Evolutionary conservation across 2,888 invertebrate species (phyloP), one percentile per base, ranked within the genome.

Genomic region (Oligia latruncula): DNA sequence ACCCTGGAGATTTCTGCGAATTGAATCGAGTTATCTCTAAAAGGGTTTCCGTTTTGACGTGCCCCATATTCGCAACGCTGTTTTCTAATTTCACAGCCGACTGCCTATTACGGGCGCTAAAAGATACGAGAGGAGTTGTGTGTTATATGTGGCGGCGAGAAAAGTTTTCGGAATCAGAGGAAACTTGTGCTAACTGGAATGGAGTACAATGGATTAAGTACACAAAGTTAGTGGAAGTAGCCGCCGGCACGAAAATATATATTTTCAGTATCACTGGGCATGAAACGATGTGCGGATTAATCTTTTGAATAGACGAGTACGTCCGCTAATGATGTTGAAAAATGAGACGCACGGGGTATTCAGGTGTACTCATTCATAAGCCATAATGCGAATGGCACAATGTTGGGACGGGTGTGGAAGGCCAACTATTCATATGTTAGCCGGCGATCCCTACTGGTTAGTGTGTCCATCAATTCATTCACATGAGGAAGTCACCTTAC

Each of bases 391-490:
- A 91, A 87, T 90, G 89, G 90, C 91, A 95, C 94, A 95, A 95
- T 95, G 93, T 92, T 90, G 92, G 95, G 92, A 94, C 93, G 94
- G 96, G 96, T 93, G 90, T 91, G 94, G 95, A 95, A 96, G 96
- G 96, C 93, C 96, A 93, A 88, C 93, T 93, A 95, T 96, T 95
- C 94, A 95, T 90, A 88, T 82, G 82, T 92, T 91, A 78, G 60
- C 87, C 35, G 92, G 90, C 93, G 93, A 91, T 92, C 91, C 90
- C 86, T 88, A 88, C 91, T 90, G 91, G 91, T 93, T 92, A 90
- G 92, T 91, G 90, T 91, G 90, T 91, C 91, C 88, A 82, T 85
- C 85, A 84, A 85, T 87, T 90, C 87, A 88, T 90, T 90, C 87
- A 86, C 71, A 81, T 86, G 79, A 86, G 80, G 86, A 83, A 87